Evolutionary conservation across 2,113 vertebrate genomes (phyloP).

Genomic region (Seriola aureovittata): DNA sequence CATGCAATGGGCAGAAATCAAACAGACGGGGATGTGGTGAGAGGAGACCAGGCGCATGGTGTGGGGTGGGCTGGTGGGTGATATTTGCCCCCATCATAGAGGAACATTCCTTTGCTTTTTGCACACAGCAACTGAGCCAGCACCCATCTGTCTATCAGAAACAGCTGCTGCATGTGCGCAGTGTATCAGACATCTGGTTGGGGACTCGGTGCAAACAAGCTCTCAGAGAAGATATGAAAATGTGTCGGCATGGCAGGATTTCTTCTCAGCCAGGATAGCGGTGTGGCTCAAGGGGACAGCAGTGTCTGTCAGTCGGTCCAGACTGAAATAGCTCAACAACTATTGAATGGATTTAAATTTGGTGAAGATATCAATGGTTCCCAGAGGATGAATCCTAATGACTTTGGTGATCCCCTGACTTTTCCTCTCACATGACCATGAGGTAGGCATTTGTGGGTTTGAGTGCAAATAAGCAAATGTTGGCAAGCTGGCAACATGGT

Average conservation of each 20-base stretch:
- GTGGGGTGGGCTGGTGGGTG: slow-evolving; percentile 33
- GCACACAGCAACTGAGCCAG: slow-evolving; percentile 51
- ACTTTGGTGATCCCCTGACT: not conserved
- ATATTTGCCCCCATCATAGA: slow-evolving; percentile 35
- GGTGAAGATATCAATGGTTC: too few relatives aligned
- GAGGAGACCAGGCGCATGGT: slow-evolving; percentile 41
- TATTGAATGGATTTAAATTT: not conserved
- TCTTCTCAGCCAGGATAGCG: not conserved
- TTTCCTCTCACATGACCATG: too few relatives aligned
- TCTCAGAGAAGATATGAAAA: slow-evolving; percentile 31
- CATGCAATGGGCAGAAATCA: slow-evolving; percentile 44
- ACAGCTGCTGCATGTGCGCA: slow-evolving; percentile 69
- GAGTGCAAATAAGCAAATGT: not conserved
- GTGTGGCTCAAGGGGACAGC: not conserved
- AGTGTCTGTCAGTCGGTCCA: not conserved
- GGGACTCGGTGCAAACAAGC: slow-evolving; percentile 46
- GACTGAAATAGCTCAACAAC: not conserved
- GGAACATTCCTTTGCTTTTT: slow-evolving; percentile 61
- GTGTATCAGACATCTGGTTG: slow-evolving; percentile 65
- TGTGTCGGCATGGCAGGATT: slow-evolving; percentile 8
- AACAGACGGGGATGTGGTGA: slow-evolving; percentile 31
- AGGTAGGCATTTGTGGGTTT: too few relatives aligned
- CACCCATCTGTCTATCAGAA: slow-evolving; percentile 70
- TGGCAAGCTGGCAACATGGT: too few relatives aligned
- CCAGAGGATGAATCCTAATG: not conserved